phyloP scores from a whole-genome alignment of 2,797 vertebrate species.

The Prionace glauca region DNA sequence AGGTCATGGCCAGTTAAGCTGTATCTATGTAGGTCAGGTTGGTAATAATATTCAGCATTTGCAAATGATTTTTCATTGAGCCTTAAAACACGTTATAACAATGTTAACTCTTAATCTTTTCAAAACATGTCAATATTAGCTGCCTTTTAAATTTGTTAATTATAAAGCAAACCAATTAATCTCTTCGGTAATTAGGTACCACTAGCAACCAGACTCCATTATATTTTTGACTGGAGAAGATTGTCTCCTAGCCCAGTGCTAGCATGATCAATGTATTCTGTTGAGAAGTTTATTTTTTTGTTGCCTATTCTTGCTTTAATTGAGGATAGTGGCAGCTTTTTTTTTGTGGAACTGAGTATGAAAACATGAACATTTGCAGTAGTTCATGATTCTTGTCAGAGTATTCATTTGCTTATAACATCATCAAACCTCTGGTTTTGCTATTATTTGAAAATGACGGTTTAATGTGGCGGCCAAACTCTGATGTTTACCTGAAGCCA shows the following conservation, averaged over 20 bases:
- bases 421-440: background rate
- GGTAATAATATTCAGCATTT: background rate
- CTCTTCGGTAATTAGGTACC: background rate
- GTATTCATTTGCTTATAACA: background rate
- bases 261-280: conserved; percentile 47
- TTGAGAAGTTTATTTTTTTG: conserved; percentile 48
- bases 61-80: background rate
- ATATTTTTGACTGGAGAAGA: conserved; percentile 41
- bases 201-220: background rate
- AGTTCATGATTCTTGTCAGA: background rate
- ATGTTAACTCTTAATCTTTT: background rate
- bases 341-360: background rate
- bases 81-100: too few relatives aligned
- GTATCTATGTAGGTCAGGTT: background rate
- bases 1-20: background rate
- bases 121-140: background rate
- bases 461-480: background rate
- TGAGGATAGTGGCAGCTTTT: conserved; percentile 34
- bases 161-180: background rate
- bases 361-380: background rate
- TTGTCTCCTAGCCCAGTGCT: conserved; percentile 48
- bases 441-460: background rate
- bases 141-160: background rate
- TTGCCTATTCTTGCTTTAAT: conserved; percentile 49
- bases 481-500: background rate